A percentile compares a stretch with the other conserved stretches of the same genome.
Evolutionary conservation across 2,113 vertebrate species (phyloP).

Genomic region (Lonchura striata): DNA sequence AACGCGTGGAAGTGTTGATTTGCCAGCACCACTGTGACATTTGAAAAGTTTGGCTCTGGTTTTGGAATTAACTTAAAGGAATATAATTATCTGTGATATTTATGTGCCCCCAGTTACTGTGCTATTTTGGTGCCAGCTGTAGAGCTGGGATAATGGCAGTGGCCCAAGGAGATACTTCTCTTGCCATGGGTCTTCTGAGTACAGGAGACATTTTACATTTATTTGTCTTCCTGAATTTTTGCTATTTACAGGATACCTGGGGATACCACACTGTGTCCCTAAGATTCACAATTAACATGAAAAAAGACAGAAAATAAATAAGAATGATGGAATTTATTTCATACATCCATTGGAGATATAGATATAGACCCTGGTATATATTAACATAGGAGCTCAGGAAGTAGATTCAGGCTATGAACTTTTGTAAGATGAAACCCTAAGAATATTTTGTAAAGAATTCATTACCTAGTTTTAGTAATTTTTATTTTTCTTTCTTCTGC

Average conservation of each 20-base stretch:
- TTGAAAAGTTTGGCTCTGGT: not conserved
- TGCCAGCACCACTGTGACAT: not conserved
- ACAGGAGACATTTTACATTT: not conserved
- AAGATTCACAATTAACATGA: not conserved
- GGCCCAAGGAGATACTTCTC: not conserved
- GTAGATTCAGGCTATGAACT: not conserved
- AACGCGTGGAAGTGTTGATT: not conserved
- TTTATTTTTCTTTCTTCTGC: not conserved
- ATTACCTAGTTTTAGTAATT: not conserved
- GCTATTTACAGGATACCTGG: not conserved
- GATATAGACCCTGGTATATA: not conserved
- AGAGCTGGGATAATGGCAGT: not conserved
- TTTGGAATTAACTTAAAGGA: not conserved
- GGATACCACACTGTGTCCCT: not conserved
- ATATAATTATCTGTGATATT: slow-evolving; percentile 6
- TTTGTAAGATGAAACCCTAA: not conserved
- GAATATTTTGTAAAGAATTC: not conserved
- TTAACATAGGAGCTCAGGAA: not conserved
- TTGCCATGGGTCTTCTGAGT: not conserved
- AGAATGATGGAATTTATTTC: not conserved
- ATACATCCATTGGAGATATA: not conserved
- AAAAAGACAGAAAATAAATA: not conserved
- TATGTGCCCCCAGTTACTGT: not conserved
- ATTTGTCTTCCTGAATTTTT: not conserved
- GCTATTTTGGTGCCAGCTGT: not conserved